Base-by-base conservation (phyloP, 2,888 invertebrate species). In the Ornithoptera alexandrae region DNA sequence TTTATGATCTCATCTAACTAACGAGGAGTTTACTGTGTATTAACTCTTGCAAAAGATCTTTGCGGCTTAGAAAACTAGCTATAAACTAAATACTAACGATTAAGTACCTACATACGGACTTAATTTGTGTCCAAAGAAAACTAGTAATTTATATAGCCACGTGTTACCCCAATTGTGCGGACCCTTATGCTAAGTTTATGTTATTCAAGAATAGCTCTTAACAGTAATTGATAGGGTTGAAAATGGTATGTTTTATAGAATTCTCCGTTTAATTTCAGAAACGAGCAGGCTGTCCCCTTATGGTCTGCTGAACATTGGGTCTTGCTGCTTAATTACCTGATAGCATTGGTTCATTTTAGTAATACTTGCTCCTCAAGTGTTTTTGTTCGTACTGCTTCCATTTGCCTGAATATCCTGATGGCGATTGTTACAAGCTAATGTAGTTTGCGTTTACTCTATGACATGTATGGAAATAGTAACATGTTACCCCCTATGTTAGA, bases 291-390 rank as follows among this genome's bases (percentile, higher is more conserved):
- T 85, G 85, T 86, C 85, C 86, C 85, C 87, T 85, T 78, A 84
- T 84, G 87, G 88, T 88, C 86, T 84, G 84, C 79, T 82, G 86
- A 84, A 83, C 87, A 88, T 80, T 81, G 84, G 87, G 84, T 80
- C 84, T 79, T 82, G 84, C 82, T 82, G 84, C 87, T 91, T 92
- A 92, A 92, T 90, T 90, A 91, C 85, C 88, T 90, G 89, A 91
- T 90, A 91, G 90, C 78, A 76, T 80, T 79, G 83, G 87, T 84
- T 85, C 85, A 81, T 85, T 89, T 85, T 82, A 81, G 84, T 79
- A 81, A 79, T 79, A 82, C 84, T 81, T 83, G 75, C 82, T 74
- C 79, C 79, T 78, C 75, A 78, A 82, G 77, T 78, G 70, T 67
- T 70, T 65, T 64, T 77, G 80, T 82, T 80, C 75, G 80, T 78